These are phyloP conservation scores for Drosophila barbarae DNA, from an alignment of 2,888 invertebrate genomes.

Conservation along the genomic window DNA sequence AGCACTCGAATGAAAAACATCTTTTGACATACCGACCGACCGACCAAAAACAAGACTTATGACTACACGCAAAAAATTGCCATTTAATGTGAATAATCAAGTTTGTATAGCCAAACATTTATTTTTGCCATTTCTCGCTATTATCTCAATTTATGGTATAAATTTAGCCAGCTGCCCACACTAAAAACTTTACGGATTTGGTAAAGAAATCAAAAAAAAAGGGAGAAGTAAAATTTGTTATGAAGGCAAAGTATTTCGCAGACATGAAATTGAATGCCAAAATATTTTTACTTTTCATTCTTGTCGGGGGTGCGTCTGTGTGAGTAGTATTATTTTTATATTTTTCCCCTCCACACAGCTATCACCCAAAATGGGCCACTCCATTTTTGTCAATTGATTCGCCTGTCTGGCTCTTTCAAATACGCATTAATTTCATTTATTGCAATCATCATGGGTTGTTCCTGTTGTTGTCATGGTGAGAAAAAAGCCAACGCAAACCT, in stretches of 20 bases:
- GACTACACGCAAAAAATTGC: constrained; percentile 10
- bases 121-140: constrained; percentile 21
- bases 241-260: constrained; percentile 15
- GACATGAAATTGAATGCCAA: constrained; percentile 24
- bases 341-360: constrained; percentile 2
- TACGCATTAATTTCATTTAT: constrained; percentile 75
- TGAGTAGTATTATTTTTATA: constrained; percentile 1
- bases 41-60: background rate
- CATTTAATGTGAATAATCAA: constrained; percentile 28
- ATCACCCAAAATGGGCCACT: constrained; percentile 52
- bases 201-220: constrained; percentile 10
- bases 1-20: constrained; percentile 11
- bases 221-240: constrained; percentile 1
- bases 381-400: constrained; percentile 73
- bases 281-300: constrained; percentile 27
- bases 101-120: constrained; percentile 29
- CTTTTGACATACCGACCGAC: constrained; percentile 1
- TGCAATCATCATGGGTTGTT: constrained; percentile 70
- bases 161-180: constrained; percentile 26
- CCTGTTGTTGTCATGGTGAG: constrained; percentile 62
- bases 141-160: constrained; percentile 28
- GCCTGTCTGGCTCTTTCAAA: constrained; percentile 73
- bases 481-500: constrained; percentile 57
- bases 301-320: constrained; percentile 8
- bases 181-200: constrained; percentile 20